These are phyloP conservation scores for Dallia pectoralis DNA, from an alignment of 2,797 vertebrate genomes.

Conservation along the genomic window DNA sequence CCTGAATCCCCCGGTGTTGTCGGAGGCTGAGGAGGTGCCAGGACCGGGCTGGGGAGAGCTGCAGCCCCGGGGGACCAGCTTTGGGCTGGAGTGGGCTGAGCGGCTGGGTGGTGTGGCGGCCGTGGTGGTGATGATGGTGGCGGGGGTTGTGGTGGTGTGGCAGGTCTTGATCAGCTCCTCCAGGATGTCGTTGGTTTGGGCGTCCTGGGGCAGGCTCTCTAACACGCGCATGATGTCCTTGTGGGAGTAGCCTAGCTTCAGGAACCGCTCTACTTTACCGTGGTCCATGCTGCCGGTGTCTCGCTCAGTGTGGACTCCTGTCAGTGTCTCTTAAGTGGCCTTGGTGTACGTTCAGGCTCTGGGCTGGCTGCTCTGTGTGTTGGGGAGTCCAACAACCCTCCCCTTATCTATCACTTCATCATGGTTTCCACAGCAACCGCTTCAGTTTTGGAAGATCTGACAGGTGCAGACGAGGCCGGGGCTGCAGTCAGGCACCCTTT, in stretches of 20 bases:
- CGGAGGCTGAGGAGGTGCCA: slow-evolving; percentile 19
- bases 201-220: slow-evolving; percentile 76
- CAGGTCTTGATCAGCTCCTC: slow-evolving; percentile 87
- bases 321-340: neutral
- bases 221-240: slow-evolving; percentile 81
- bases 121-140: slow-evolving; percentile 20
- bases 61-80: slow-evolving; percentile 79
- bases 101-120: slow-evolving; percentile 24
- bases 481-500: slow-evolving; percentile 21
- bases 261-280: slow-evolving; percentile 85
- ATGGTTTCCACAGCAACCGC: slow-evolving; percentile 53
- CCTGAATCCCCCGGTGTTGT: slow-evolving; percentile 61
- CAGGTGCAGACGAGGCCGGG: slow-evolving; percentile 46
- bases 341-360: slow-evolving; percentile 9
- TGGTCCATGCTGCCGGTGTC: slow-evolving; percentile 63
- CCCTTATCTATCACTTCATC: slow-evolving; percentile 46
- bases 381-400: slow-evolving; percentile 48
- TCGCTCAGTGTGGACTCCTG: neutral
- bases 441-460: slow-evolving; percentile 62
- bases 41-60: slow-evolving; percentile 34
- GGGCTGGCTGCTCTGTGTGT: slow-evolving; percentile 27
- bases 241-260: slow-evolving; percentile 83
- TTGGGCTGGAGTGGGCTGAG: slow-evolving; percentile 50
- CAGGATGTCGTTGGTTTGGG: slow-evolving; percentile 88
- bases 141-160: slow-evolving; percentile 47